Evolutionary conservation across 2,797 vertebrate species (phyloP).

Genomic region (Nyctibius grandis): DNA sequence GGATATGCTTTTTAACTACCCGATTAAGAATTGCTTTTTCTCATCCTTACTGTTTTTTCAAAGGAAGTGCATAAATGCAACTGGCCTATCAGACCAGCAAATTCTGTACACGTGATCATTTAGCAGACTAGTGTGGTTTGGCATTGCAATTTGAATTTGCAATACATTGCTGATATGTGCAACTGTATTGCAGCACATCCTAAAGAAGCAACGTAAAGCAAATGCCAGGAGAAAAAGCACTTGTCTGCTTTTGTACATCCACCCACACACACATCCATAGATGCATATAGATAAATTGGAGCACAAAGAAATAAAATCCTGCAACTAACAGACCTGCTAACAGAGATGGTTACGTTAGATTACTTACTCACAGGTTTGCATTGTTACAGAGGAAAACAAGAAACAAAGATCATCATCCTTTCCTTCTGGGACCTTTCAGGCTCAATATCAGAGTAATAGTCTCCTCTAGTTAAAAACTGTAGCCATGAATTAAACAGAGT

Average conservation of each 20-base stretch:
- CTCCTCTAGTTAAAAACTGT: background rate
- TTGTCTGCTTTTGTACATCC: background rate
- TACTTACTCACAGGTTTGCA: background rate
- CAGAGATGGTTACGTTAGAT: background rate
- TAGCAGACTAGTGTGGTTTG: background rate
- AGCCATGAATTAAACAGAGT: background rate
- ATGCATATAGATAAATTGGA: background rate
- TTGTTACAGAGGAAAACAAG: background rate
- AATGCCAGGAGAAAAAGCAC: background rate
- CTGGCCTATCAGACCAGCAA: rapidly evolving
- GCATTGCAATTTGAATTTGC: background rate
- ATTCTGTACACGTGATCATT: background rate
- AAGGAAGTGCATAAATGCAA: background rate
- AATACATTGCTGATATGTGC: background rate
- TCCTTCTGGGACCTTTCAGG: background rate
- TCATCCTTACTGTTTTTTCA: background rate
- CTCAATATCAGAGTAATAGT: background rate
- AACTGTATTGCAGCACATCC: background rate
- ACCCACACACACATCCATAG: background rate
- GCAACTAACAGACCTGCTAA: background rate
- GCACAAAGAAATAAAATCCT: background rate
- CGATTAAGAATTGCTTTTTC: background rate
- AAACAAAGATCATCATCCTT: background rate
- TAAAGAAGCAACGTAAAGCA: background rate
- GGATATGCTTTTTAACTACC: background rate